phyloP scores from a whole-genome alignment of 2,888 invertebrate species.

The Drosophila leonis region DNA sequence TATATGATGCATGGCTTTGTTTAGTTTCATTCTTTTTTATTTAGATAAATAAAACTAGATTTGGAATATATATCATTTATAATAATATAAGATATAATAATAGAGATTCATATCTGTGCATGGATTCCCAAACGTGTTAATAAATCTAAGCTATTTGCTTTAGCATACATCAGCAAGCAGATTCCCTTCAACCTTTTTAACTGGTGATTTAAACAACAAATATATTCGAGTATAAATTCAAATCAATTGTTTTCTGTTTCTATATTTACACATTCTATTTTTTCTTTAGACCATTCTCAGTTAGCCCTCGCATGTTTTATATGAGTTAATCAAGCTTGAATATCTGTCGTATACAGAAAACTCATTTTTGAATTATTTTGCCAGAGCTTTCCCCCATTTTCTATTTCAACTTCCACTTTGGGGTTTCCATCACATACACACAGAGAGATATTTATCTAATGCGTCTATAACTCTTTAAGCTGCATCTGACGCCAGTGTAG shows the following conservation, averaged over 20 bases:
- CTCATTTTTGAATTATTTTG: neutral
- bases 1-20: neutral
- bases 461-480: conserved; percentile 21
- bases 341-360: neutral
- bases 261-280: no score
- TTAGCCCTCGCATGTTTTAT: neutral
- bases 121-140: neutral
- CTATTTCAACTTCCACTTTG: neutral
- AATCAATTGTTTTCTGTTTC: no score
- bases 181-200: no score
- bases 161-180: neutral
- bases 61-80: no score
- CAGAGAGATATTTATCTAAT: conserved; percentile 3
- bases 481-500: conserved; percentile 18
- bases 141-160: neutral
- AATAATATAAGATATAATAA: neutral
- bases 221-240: no score
- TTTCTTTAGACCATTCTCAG: neutral
- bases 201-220: no score
- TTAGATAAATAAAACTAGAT: neutral
- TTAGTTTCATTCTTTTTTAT: neutral
- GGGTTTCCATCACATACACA: neutral
- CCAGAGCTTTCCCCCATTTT: neutral
- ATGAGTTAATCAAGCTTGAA: neutral
- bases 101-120: neutral